These are phyloP conservation scores for Cryptosula pallasiana DNA, from an alignment of 2,888 invertebrate genomes.

Conservation along the genomic window DNA sequence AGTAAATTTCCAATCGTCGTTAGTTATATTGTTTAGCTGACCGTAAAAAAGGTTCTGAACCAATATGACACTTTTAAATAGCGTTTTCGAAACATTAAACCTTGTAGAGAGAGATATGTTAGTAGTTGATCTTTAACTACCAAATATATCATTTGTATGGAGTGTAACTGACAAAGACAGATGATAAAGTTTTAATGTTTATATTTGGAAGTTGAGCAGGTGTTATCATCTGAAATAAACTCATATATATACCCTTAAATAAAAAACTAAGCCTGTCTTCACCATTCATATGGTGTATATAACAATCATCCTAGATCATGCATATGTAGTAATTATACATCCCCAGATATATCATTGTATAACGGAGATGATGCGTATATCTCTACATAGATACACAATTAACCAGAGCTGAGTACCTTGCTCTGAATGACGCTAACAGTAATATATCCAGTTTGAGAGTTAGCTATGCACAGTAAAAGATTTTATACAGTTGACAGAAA, in stretches of 20 bases:
- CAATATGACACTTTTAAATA: too few relatives aligned
- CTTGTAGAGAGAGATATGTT: too few relatives aligned
- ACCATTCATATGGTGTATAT: neutral
- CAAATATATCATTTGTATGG: too few relatives aligned
- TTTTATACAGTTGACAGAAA: neutral
- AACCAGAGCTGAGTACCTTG: too few relatives aligned
- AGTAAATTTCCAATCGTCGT: too few relatives aligned
- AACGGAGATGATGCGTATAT: neutral
- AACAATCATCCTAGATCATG: too few relatives aligned
- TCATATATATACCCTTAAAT: neutral
- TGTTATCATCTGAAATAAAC: neutral
- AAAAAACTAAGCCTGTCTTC: conserved; percentile 15
- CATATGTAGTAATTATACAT: too few relatives aligned
- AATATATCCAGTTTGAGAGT: neutral
- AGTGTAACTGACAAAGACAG: neutral
- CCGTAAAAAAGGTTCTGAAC: too few relatives aligned
- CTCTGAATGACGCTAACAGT: neutral
- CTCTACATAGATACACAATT: neutral
- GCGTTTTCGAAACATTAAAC: too few relatives aligned
- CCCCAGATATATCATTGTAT: neutral
- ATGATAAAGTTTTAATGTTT: neutral
- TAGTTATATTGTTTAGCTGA: too few relatives aligned
- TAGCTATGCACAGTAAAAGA: neutral
- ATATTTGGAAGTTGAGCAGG: conserved; percentile 23
- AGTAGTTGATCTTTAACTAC: too few relatives aligned